Evolutionary conservation across 2,797 vertebrate genomes (phyloP), one percentile per base, ranked within the genome.

Genomic region (Sebastes steindachneri): DNA sequence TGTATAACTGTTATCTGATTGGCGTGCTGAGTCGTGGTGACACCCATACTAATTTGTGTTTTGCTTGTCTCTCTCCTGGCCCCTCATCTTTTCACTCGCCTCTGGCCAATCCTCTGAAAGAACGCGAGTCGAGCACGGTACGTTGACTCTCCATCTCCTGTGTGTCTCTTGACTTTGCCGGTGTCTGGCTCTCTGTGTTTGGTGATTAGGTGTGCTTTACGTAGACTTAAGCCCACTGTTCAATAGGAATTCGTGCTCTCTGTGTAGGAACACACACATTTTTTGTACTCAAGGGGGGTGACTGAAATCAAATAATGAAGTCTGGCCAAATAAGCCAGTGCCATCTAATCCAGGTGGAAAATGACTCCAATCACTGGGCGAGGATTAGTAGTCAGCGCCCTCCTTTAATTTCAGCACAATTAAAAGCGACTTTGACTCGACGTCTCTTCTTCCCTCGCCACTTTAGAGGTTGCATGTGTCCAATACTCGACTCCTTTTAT

Each of bases 61-160:
- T 89, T 91, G 77, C 91, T 89, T 88, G 91, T 88, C 48, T 60
- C 78, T 60, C 90, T 92, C 88, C 14, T 94, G 93, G 93, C 75
- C 93, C 92, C 87, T 95, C 94, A 92, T 93, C 93, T 23, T 88
- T 94, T 89, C 89, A 90, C 89, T 94, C 87, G 15, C 91, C 90
- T 55, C 90, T 93, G 88, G 85, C 75, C 59, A 70, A 93, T 62
- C 89, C 88, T 10, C 90, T 92, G 80, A 95, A 95, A 99, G 98
- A 99, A 91, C 96, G 98, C 65, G 98, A 99, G 90, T 98, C 98
- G 4, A 97, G 97, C 60, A 96, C 97, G 95, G 98, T 99, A 96
- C 95, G 96, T 96, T 88, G 71, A 88, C 84, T 67, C 73, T 68
- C 78, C 10, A 2, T 78, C 59, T 82, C 62, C 76, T 74, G 25